Conservation (phyloP, 2,797 vertebrate genomes). For the Rhinichthys osculus region DNA sequence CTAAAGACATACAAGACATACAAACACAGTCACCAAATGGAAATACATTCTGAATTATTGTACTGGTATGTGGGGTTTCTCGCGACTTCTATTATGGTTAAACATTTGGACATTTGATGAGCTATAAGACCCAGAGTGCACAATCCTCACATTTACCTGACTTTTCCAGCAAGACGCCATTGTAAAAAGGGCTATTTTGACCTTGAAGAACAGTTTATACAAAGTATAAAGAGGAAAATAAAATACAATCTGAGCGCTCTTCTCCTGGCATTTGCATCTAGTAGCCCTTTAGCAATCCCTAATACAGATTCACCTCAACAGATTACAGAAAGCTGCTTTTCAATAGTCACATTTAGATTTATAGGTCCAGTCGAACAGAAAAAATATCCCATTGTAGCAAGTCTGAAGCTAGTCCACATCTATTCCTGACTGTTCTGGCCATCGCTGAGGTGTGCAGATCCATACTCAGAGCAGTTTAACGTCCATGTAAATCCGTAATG, state of each 20-base stretch:
- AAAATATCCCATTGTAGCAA: conserved; percentile 33
- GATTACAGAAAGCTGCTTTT: conserved; percentile 46
- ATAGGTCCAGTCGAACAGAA: conserved; percentile 9
- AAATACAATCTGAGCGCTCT: conserved; percentile 18
- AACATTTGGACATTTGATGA: conserved; percentile 45
- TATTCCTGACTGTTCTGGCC: neutral
- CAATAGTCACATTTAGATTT: conserved; percentile 39
- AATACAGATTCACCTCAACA: conserved; percentile 24
- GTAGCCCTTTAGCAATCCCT: neutral
- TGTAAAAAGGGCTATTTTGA: conserved; percentile 30
- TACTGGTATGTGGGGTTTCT: neutral
- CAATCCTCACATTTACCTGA: conserved; percentile 55
- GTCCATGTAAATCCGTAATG: neutral
- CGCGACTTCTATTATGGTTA: neutral
- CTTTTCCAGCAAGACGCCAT: conserved; percentile 64
- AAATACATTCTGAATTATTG: conserved; percentile 3
- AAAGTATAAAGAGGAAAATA: conserved; percentile 9
- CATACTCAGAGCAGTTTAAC: conserved; percentile 27
- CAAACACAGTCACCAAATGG: conserved; percentile 32
- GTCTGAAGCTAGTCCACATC: conserved; percentile 26
- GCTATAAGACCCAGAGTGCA: neutral
- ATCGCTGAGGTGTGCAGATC: conserved; percentile 18
- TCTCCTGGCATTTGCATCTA: conserved; percentile 24
- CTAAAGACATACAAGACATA: conserved; percentile 65
- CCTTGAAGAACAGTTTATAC: conserved; percentile 11